Percentiles rank a stretch among this genome's conserved stretches.
Conservation (phyloP, 2,113 vertebrate genomes). For the Oostethus manadensis region DNA sequence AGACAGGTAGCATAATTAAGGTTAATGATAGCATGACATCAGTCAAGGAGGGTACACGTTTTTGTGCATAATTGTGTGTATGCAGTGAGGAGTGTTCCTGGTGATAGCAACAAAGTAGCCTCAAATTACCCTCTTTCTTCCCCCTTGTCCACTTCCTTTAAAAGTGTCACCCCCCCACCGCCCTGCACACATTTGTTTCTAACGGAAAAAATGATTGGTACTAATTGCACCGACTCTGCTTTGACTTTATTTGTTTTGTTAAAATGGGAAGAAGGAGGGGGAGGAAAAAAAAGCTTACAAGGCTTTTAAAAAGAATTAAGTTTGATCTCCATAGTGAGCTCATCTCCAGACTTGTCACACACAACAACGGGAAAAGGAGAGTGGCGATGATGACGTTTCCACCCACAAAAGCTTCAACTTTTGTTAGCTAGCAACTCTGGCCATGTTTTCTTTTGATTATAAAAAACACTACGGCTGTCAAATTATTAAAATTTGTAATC, state of each 20-base stretch:
- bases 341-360: slow-evolving; percentile 3
- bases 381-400: neutral
- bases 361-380: slow-evolving; percentile 3
- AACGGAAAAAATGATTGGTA: slow-evolving; percentile 56
- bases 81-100: slow-evolving; percentile 23
- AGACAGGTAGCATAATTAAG: slow-evolving; percentile 65
- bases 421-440: neutral
- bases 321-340: slow-evolving; percentile 15
- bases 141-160: slow-evolving; percentile 25
- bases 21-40: slow-evolving; percentile 59
- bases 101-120: slow-evolving; percentile 41
- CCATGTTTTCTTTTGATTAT: neutral
- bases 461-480: neutral
- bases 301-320: slow-evolving; percentile 28
- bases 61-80: slow-evolving; percentile 33
- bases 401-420: neutral
- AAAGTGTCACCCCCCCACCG: neutral
- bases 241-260: slow-evolving; percentile 31
- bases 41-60: slow-evolving; percentile 25
- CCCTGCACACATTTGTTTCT: slow-evolving; percentile 20
- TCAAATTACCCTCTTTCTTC: slow-evolving; percentile 30
- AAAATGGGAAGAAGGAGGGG: slow-evolving; percentile 26
- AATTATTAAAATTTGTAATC: too few relatives aligned
- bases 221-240: slow-evolving; percentile 30
- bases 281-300: slow-evolving; percentile 6